A percentile compares a stretch with the other conserved stretches of the same genome.
Evolutionary conservation across 2,113 vertebrate genomes (phyloP).

Genomic region (Ciconia boyciana): DNA sequence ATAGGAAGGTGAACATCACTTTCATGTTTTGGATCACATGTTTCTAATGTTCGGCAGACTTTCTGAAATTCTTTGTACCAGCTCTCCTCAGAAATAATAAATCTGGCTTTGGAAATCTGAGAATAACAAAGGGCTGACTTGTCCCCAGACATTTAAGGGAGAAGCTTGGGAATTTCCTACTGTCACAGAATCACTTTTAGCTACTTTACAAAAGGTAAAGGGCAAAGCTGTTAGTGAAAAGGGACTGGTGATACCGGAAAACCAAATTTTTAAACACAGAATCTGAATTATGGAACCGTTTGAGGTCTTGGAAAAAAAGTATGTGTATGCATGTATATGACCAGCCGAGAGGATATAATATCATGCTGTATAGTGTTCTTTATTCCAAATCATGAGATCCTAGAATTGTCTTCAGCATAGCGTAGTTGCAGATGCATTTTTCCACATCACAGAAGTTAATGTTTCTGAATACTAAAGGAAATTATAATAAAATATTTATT

Average conservation of each 20-base stretch:
- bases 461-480: background rate
- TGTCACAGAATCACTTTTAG: background rate
- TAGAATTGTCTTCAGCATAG: background rate
- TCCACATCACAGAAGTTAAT: background rate
- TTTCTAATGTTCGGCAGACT: background rate
- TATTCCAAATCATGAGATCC: background rate
- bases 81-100: background rate
- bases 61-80: background rate
- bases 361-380: background rate
- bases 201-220: background rate
- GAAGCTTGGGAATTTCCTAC: background rate
- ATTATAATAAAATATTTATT: background rate
- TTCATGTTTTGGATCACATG: background rate
- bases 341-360: background rate
- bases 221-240: background rate
- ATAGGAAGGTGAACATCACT: background rate
- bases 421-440: background rate
- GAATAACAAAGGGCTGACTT: background rate
- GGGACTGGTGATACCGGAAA: background rate
- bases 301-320: background rate
- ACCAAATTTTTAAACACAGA: background rate
- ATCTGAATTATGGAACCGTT: background rate
- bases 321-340: background rate
- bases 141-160: background rate
- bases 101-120: background rate